These are phyloP conservation scores for Drosophila tanythrix DNA, from an alignment of 2,888 invertebrate genomes.

Conservation along the genomic window DNA sequence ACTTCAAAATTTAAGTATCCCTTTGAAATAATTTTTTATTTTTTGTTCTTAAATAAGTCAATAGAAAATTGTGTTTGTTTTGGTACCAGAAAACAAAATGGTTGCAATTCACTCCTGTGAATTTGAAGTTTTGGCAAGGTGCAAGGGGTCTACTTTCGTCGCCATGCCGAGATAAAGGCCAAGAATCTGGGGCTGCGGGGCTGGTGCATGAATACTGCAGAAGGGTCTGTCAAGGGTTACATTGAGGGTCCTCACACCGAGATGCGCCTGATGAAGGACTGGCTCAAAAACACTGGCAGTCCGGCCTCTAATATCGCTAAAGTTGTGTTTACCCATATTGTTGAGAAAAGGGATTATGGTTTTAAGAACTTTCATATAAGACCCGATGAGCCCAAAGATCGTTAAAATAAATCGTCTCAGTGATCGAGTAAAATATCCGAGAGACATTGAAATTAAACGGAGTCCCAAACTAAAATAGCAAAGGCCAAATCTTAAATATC, in stretches of 20 bases:
- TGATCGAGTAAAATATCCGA: not conserved
- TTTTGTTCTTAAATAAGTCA: not conserved
- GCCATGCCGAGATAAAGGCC: slow-evolving; percentile 87
- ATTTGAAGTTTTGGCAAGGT: slow-evolving; percentile 81
- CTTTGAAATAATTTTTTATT: not conserved
- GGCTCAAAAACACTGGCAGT: slow-evolving; percentile 89
- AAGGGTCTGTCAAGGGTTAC: slow-evolving; percentile 87
- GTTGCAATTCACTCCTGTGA: slow-evolving; percentile 60
- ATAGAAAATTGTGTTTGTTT: slow-evolving; percentile 2
- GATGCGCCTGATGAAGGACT: slow-evolving; percentile 86
- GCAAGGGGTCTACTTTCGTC: slow-evolving; percentile 74
- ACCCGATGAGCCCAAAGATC: slow-evolving; percentile 33
- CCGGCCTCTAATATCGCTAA: slow-evolving; percentile 90
- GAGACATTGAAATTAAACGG: not conserved
- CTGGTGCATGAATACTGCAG: slow-evolving; percentile 89
- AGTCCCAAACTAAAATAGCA: not conserved
- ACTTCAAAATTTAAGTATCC: not conserved
- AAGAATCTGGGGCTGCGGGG: slow-evolving; percentile 87
- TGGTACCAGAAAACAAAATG: slow-evolving; percentile 33
- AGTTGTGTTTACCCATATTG: slow-evolving; percentile 87
- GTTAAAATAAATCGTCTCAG: not conserved
- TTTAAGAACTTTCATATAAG: slow-evolving; percentile 60
- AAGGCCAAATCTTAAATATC: not conserved
- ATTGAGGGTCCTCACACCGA: slow-evolving; percentile 86
- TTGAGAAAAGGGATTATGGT: slow-evolving; percentile 40